Evolutionary conservation across 2,888 invertebrate genomes (phyloP).

Genomic region (Germaria angustata): DNA sequence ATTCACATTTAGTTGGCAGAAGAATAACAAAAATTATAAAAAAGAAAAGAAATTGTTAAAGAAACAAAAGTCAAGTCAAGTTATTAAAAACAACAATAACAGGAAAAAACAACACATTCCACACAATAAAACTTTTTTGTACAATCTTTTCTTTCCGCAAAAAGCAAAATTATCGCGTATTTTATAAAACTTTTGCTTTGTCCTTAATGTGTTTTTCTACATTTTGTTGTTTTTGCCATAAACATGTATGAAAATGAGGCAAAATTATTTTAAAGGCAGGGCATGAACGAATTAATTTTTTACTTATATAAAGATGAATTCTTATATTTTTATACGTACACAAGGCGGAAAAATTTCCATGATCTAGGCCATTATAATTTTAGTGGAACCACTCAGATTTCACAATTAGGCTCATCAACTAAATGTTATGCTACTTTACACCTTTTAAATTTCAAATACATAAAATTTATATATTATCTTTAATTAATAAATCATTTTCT

Average conservation of each 20-base stretch:
- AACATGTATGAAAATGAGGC: conserved; percentile 27
- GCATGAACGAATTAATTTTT: background rate
- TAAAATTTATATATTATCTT: no score
- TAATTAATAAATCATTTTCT: no score
- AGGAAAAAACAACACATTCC: conserved; percentile 60
- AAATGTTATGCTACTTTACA: no score
- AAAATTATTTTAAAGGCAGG: conserved; percentile 13
- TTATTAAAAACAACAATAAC: conserved; percentile 58
- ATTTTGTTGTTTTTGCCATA: conserved; percentile 7
- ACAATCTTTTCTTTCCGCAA: conserved; percentile 37
- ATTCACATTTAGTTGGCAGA: background rate
- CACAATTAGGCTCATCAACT: no score
- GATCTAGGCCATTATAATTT: no score
- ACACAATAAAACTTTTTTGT: conserved; percentile 45
- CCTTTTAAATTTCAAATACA: no score
- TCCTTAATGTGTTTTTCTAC: background rate
- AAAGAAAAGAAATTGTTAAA: conserved; percentile 21
- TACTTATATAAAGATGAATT: background rate
- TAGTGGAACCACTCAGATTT: no score
- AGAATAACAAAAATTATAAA: background rate
- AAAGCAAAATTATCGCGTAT: conserved; percentile 40
- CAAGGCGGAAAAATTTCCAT: no score
- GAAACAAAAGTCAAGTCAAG: conserved; percentile 60
- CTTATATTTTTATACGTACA: background rate
- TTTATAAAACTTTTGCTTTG: conserved; percentile 40